phyloP scores from a whole-genome alignment of 1,140 invertebrate genomes.

The Neelides sp. region DNA sequence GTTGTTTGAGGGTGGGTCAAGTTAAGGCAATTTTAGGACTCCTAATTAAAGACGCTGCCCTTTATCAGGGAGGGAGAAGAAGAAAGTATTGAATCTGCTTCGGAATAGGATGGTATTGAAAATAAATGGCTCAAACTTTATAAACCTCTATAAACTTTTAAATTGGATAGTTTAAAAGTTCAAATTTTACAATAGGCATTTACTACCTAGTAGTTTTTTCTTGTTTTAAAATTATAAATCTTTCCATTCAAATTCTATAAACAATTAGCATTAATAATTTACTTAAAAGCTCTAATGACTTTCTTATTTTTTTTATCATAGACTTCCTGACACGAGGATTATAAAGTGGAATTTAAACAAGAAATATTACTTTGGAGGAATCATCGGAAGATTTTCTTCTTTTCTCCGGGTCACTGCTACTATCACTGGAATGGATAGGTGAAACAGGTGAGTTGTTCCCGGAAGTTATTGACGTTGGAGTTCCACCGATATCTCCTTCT shows the following conservation, averaged over 20 bases:
- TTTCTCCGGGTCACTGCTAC: slow-evolving; percentile 44
- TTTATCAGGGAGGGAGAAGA: too few relatives aligned
- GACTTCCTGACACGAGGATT: background rate
- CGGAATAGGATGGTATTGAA: background rate
- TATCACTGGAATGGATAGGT: slow-evolving; percentile 48
- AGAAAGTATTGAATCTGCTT: too few relatives aligned
- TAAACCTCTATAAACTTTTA: background rate
- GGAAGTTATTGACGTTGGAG: slow-evolving; percentile 68
- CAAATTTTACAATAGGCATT: too few relatives aligned
- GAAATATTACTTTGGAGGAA: slow-evolving; percentile 21
- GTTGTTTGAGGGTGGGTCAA: too few relatives aligned
- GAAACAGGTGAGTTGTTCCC: slow-evolving; percentile 31
- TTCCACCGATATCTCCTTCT: slow-evolving; percentile 44
- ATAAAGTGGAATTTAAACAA: background rate
- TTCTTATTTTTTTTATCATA: background rate
- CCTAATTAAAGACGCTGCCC: too few relatives aligned
- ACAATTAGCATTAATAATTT: too few relatives aligned
- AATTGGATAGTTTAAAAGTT: too few relatives aligned
- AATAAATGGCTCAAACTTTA: background rate
- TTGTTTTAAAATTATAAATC: too few relatives aligned
- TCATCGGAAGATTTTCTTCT: slow-evolving; percentile 28
- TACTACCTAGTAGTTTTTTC: too few relatives aligned
- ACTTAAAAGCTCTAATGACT: too few relatives aligned
- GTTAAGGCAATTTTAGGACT: too few relatives aligned
- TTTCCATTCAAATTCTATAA: too few relatives aligned